Conservation (phyloP, 2,888 invertebrate species). For the Diplazon laetatorius region DNA sequence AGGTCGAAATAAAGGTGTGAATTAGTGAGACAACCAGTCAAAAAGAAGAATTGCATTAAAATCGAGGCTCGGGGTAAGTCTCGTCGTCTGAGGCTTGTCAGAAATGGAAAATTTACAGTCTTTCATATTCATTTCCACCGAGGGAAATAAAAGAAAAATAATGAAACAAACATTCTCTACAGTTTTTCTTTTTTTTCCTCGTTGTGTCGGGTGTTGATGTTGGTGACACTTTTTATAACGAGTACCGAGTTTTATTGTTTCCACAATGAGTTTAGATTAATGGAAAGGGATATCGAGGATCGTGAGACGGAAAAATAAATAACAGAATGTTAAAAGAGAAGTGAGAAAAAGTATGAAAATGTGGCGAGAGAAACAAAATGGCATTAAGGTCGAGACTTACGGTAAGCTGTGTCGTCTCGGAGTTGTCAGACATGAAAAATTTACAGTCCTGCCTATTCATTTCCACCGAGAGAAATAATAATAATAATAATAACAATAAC, state of each 20-base stretch:
- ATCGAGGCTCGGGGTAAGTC: constrained; percentile 20
- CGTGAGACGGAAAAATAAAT: not conserved
- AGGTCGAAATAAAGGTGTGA: not conserved
- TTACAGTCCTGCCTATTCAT: constrained; percentile 10
- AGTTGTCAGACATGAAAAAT: constrained; percentile 4
- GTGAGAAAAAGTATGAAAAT: constrained; percentile 14
- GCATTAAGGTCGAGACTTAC: constrained; percentile 42
- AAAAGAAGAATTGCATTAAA: constrained; percentile 48
- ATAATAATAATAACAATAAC: too few relatives aligned
- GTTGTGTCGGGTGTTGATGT: not conserved
- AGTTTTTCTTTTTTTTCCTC: not conserved
- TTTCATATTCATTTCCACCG: constrained; percentile 4
- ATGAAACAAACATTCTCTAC: not conserved
- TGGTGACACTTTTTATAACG: not conserved
- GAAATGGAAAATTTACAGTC: not conserved
- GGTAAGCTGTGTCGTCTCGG: constrained; percentile 12
- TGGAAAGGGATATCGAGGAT: constrained; percentile 20
- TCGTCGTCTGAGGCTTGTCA: constrained; percentile 10
- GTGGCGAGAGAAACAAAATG: constrained; percentile 14
- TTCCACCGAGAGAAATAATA: not conserved
- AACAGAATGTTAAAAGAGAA: not conserved
- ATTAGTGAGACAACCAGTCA: constrained; percentile 4
- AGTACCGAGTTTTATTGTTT: constrained; percentile 17
- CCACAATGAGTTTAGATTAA: constrained; percentile 28
- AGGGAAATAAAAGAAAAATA: constrained; percentile 2